A percentile compares a stretch with the other conserved stretches of the same genome.
phyloP scores from a whole-genome alignment of 2,888 invertebrate species.

The Apantesis nais region DNA sequence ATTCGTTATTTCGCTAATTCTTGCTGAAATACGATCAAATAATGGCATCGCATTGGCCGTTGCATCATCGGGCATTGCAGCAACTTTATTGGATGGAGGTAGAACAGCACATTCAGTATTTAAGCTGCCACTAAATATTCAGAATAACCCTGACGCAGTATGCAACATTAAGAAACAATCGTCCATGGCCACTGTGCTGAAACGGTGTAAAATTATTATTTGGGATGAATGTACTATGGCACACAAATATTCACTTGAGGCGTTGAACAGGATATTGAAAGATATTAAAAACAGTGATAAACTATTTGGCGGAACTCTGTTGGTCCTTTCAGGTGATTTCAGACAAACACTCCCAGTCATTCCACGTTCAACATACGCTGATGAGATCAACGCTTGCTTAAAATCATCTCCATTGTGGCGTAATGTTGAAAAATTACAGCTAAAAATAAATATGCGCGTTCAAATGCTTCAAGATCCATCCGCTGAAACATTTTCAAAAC shows the following conservation, averaged over 20 bases:
- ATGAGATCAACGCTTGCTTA: too few species aligned
- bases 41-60: too few species aligned
- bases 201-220: too few species aligned
- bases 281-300: conserved; percentile 6
- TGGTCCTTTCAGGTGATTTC: conserved; percentile 45
- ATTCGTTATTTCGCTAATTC: too few species aligned
- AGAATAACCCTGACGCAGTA: conserved; percentile 42
- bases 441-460: conserved; percentile 5
- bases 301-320: conserved; percentile 37
- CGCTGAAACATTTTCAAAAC: conserved; percentile 42
- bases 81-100: too few species aligned
- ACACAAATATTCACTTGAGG: conserved; percentile 47
- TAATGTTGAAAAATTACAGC: conserved; percentile 27
- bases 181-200: conserved; percentile 35
- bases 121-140: conserved; percentile 3
- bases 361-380: too few species aligned
- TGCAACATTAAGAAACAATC: conserved; percentile 52
- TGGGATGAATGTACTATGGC: conserved; percentile 27
- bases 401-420: too few species aligned
- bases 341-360: conserved; percentile 41
- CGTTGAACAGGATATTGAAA: conserved; percentile 43
- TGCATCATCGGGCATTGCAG: too few species aligned
- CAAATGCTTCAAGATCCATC: conserved; percentile 35
- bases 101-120: too few species aligned
- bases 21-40: too few species aligned